phyloP scores from a whole-genome alignment of 1,140 invertebrate genomes.

The Ruditapes philippinarum region DNA sequence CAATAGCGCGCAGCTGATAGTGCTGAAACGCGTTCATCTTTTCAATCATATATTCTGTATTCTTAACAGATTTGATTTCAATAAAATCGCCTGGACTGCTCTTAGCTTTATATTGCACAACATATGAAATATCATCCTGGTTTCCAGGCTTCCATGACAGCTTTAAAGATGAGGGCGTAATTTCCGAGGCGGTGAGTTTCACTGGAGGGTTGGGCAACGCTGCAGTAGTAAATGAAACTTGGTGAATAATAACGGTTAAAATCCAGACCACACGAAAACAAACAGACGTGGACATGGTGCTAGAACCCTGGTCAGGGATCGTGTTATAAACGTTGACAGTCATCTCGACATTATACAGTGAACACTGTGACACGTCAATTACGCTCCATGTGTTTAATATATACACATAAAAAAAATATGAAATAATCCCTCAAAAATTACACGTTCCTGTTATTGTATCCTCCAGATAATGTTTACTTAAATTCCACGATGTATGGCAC shows the following conservation, averaged over 20 bases:
- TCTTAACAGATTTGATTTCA: constrained; percentile 94
- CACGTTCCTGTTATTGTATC: constrained; percentile 13
- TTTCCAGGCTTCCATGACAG: constrained; percentile 95
- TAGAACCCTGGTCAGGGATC: constrained; percentile 28
- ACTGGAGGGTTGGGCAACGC: constrained; percentile 95
- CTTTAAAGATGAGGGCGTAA: constrained; percentile 96
- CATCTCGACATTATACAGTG: constrained; percentile 26
- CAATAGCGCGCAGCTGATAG: constrained; percentile 98
- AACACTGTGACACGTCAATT: background rate
- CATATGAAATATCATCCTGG: constrained; percentile 95
- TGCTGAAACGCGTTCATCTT: constrained; percentile 58
- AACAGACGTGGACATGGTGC: background rate
- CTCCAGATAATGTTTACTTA: constrained; percentile 8
- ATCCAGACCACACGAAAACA: constrained; percentile 41
- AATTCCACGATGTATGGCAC: constrained; percentile 57
- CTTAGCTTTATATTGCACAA: constrained; percentile 98
- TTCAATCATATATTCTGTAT: constrained; percentile 92
- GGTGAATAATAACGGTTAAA: constrained; percentile 15
- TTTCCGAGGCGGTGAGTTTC: constrained; percentile 95
- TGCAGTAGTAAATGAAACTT: constrained; percentile 85
- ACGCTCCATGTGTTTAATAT: background rate
- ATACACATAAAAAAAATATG: constrained; percentile 9
- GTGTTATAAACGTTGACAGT: background rate
- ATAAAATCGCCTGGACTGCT: constrained; percentile 89
- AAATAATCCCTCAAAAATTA: background rate